These are phyloP conservation scores for Glyphotaelius pellucidus DNA, from an alignment of 2,888 invertebrate species.

Conservation along the genomic window DNA sequence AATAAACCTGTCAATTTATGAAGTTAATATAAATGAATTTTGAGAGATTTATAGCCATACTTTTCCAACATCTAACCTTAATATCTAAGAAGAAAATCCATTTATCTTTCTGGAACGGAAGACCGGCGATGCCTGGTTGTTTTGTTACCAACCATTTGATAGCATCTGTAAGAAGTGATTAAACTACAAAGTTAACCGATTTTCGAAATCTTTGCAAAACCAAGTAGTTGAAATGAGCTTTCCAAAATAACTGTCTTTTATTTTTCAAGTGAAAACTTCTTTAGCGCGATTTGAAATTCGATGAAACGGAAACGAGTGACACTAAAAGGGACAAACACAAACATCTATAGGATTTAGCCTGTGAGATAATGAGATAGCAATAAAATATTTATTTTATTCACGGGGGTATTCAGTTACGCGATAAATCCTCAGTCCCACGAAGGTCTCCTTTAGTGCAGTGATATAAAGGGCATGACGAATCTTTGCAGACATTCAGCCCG, in stretches of 20 bases:
- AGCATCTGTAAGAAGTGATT: not conserved
- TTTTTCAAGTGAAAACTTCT: no score
- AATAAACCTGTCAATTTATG: not conserved
- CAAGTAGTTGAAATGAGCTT: not conserved
- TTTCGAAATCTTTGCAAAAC: not conserved
- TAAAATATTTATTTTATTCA: no score
- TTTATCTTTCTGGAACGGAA: not conserved
- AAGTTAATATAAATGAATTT: not conserved
- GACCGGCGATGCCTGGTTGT: not conserved
- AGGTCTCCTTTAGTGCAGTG: no score
- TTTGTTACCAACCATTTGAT: not conserved
- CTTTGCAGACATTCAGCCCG: no score
- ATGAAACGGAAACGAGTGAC: no score
- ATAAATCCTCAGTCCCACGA: no score
- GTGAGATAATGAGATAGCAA: no score
- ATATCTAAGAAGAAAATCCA: not conserved
- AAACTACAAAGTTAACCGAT: not conserved
- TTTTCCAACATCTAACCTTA: not conserved
- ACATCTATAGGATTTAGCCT: no score
- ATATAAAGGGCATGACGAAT: no score
- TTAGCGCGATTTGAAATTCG: no score
- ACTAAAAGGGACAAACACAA: no score
- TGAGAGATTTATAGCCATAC: not conserved
- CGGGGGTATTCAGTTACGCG: no score
- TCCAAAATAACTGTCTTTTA: not conserved